Conservation (phyloP, 1,140 invertebrate genomes). For the Berghia stephanieae region DNA sequence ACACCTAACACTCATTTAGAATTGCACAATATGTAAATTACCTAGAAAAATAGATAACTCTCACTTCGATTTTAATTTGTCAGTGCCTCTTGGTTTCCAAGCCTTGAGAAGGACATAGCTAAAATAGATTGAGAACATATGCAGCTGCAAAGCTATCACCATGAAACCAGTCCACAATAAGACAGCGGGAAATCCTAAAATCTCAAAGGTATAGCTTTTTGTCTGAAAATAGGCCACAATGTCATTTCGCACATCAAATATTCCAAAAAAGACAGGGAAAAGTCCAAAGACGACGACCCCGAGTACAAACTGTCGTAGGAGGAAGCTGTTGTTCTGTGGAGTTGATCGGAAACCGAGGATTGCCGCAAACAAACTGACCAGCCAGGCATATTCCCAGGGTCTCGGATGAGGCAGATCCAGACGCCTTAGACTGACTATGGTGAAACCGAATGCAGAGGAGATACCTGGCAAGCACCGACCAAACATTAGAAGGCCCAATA, state of each 20-base stretch:
- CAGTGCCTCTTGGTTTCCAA: constrained; percentile 74
- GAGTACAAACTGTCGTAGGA: constrained; percentile 84
- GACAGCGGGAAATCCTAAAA: constrained; percentile 83
- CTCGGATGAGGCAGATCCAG: constrained; percentile 52
- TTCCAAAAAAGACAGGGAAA: constrained; percentile 82
- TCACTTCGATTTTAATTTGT: constrained; percentile 36
- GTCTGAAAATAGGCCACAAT: constrained; percentile 81
- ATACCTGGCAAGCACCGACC: constrained; percentile 48
- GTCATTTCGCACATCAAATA: constrained; percentile 84
- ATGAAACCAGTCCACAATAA: constrained; percentile 95
- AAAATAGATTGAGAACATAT: constrained; percentile 90
- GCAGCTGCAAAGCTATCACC: constrained; percentile 86
- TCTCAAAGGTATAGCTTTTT: constrained; percentile 71
- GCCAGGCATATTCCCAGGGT: constrained; percentile 94
- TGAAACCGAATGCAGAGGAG: constrained; percentile 44
- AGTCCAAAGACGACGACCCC: constrained; percentile 82
- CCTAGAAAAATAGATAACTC: too few relatives aligned
- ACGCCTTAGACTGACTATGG: constrained; percentile 39
- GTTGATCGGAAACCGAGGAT: constrained; percentile 87
- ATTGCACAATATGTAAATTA: too few relatives aligned
- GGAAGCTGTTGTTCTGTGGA: constrained; percentile 81
- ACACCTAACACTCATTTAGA: too few relatives aligned
- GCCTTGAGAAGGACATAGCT: constrained; percentile 84
- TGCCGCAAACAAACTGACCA: constrained; percentile 83
- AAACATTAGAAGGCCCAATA: constrained; percentile 47